Evolutionary conservation across 2,113 vertebrate genomes (phyloP).

Genomic region (Ivindomyrus marchei): DNA sequence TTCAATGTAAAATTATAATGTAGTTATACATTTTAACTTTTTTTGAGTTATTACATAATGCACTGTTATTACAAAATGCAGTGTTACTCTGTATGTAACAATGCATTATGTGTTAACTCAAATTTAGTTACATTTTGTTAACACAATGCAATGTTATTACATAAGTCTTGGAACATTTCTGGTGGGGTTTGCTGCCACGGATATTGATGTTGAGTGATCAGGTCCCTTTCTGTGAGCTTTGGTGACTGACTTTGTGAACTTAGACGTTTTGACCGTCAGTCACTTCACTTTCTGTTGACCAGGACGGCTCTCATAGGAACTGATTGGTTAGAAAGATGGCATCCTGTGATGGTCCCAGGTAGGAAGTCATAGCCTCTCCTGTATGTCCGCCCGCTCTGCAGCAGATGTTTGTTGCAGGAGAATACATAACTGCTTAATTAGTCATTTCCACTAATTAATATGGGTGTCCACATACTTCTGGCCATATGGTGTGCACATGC

Average conservation of each 20-base stretch:
- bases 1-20: too few relatives aligned
- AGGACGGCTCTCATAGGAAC: background rate
- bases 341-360: background rate
- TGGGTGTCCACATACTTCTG: background rate
- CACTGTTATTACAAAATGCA: background rate
- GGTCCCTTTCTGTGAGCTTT: background rate
- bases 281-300: background rate
- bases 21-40: too few relatives aligned
- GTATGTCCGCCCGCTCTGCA: background rate
- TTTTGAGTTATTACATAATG: background rate
- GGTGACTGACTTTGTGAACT: background rate
- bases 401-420: background rate
- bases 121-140: background rate
- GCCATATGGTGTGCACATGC: background rate
- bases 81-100: background rate
- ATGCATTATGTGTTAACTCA: too few relatives aligned
- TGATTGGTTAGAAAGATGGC: background rate
- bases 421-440: background rate
- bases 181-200: background rate
- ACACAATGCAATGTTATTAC: background rate
- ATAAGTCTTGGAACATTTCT: background rate
- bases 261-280: background rate
- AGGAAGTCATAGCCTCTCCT: background rate
- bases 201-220: background rate
- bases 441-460: background rate